Conservation (phyloP, 2,797 vertebrate genomes). For the Tarsius wallacei region DNA sequence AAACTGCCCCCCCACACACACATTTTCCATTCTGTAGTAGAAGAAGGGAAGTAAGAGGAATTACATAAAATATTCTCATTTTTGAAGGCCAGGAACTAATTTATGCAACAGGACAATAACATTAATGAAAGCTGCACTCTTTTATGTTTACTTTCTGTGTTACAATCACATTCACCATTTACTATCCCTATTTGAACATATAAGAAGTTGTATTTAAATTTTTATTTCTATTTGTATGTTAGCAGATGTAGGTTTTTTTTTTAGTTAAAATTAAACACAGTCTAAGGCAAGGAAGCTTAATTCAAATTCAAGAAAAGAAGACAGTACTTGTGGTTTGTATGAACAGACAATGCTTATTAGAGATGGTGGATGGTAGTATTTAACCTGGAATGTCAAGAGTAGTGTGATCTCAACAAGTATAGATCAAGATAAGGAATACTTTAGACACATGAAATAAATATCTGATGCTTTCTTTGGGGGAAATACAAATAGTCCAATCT, state of each 20-base stretch:
- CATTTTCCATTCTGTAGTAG: background rate
- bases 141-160: background rate
- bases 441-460: background rate
- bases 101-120: background rate
- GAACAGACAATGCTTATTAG: background rate
- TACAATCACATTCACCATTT: background rate
- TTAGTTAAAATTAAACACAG: conserved; percentile 52
- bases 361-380: background rate
- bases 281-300: conserved; percentile 24
- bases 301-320: conserved; percentile 1
- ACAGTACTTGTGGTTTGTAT: background rate
- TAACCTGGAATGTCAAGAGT: conserved; percentile 31
- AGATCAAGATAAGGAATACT: background rate
- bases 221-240: conserved; percentile 45
- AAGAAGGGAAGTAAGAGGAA: background rate
- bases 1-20: background rate
- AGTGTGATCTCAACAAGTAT: background rate
- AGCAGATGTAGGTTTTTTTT: conserved; percentile 40
- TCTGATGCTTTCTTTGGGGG: background rate
- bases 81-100: background rate
- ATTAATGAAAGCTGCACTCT: background rate
- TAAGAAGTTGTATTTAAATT: conserved; percentile 13
- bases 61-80: background rate
- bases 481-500: background rate
- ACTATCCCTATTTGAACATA: background rate